A percentile compares a stretch with the other conserved stretches of the same genome.
Conservation (phyloP, 2,888 invertebrate genomes). For the Odiellus spinosus region DNA sequence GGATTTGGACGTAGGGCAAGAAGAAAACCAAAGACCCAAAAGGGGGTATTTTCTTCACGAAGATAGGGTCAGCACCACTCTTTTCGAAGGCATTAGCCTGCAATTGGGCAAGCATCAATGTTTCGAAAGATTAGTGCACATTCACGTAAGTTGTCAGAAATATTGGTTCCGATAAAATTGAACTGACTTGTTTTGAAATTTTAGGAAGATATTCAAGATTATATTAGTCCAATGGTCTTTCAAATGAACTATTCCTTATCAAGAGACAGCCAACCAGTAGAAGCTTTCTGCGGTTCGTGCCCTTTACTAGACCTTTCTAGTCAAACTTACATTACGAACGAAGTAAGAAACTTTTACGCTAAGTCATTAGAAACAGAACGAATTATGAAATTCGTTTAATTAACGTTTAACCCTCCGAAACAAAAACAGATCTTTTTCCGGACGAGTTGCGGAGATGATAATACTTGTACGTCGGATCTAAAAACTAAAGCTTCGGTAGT, state of each 20-base stretch:
- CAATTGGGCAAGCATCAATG: no score
- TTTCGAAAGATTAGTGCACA: no score
- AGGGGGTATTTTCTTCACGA: no score
- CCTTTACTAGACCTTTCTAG: constrained; percentile 8
- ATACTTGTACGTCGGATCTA: neutral
- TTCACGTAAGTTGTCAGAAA: no score
- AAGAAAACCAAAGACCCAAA: no score
- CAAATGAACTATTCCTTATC: constrained; percentile 7
- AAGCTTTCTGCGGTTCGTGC: constrained; percentile 5
- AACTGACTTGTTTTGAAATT: neutral
- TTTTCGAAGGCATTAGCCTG: no score
- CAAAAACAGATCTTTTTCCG: neutral
- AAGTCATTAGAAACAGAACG: no score
- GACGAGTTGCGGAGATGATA: neutral
- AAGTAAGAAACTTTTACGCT: constrained; percentile 4
- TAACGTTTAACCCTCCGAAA: no score
- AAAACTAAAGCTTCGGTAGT: neutral
- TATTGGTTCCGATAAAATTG: no score
- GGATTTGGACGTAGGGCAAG: no score
- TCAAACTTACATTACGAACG: constrained; percentile 8
- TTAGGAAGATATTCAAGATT: constrained; percentile 11
- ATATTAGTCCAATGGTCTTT: constrained; percentile 12
- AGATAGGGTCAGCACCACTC: no score
- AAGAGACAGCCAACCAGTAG: neutral
- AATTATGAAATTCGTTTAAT: no score